These are phyloP conservation scores for Aproaerema taeniolella DNA, from an alignment of 2,888 invertebrate species.

Conservation along the genomic window DNA sequence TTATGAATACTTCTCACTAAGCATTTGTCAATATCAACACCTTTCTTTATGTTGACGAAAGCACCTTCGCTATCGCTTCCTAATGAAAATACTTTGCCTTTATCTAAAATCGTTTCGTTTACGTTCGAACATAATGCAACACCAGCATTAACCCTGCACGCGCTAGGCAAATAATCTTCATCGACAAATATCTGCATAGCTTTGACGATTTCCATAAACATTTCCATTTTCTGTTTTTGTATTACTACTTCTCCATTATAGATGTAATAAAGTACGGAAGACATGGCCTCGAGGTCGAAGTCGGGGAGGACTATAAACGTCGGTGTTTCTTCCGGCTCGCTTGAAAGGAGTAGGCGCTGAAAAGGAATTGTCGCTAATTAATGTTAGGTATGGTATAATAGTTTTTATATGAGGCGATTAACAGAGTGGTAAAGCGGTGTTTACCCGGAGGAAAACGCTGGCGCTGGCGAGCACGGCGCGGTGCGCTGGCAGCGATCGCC, in stretches of 20 bases:
- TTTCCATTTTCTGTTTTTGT: slow-evolving; percentile 72
- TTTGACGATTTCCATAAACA: slow-evolving; percentile 78
- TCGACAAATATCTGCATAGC: slow-evolving; percentile 61
- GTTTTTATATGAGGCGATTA: slow-evolving; percentile 7
- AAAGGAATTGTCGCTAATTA: slow-evolving; percentile 26
- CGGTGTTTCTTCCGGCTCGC: slow-evolving; percentile 63
- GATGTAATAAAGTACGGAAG: slow-evolving; percentile 80
- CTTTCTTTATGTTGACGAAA: slow-evolving; percentile 46
- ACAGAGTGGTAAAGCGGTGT: slow-evolving; percentile 10
- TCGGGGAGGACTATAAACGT: slow-evolving; percentile 81
- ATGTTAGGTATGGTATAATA: background rate
- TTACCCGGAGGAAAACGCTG: slow-evolving; percentile 81
- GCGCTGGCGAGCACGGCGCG: slow-evolving; percentile 82
- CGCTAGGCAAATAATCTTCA: slow-evolving; percentile 36
- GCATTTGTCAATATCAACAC: slow-evolving; percentile 27
- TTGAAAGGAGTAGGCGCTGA: slow-evolving; percentile 52
- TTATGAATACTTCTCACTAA: slow-evolving; percentile 31
- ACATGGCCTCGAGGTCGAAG: slow-evolving; percentile 78
- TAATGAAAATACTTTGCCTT: slow-evolving; percentile 33
- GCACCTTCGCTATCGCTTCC: slow-evolving; percentile 27
- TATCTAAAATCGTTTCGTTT: slow-evolving; percentile 2
- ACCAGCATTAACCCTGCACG: slow-evolving; percentile 21
- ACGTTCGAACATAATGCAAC: slow-evolving; percentile 17
- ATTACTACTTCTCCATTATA: slow-evolving; percentile 82
- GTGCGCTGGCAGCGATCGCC: slow-evolving; percentile 80